Conservation (phyloP, 2,888 invertebrate species). For the Exephanes ischioxanthus region DNA sequence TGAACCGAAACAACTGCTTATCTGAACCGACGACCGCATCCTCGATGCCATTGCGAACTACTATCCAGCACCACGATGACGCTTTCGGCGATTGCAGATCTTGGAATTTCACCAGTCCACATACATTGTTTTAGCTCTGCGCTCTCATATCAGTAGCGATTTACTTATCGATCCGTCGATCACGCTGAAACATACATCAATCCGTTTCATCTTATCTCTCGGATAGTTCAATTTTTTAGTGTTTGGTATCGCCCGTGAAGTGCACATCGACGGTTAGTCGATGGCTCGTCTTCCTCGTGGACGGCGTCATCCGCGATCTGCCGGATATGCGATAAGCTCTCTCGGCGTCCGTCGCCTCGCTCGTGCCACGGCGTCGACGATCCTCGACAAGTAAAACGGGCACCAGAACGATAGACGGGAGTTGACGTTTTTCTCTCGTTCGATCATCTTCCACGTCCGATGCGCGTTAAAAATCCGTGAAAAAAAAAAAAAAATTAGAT, state of each 20-base stretch:
- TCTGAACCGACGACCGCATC: slow-evolving; percentile 67
- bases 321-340: slow-evolving; percentile 64
- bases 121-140: not conserved
- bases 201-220: not conserved
- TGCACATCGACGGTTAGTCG: slow-evolving; percentile 9
- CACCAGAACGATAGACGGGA: slow-evolving; percentile 48
- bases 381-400: slow-evolving; percentile 44
- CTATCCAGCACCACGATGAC: slow-evolving; percentile 44
- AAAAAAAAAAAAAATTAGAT: not conserved
- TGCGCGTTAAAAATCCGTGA: not conserved
- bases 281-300: slow-evolving; percentile 42
- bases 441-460: not conserved
- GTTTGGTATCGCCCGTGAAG: not conserved
- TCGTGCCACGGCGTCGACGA: slow-evolving; percentile 48
- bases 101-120: not conserved
- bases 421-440: slow-evolving; percentile 27
- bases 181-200: not conserved
- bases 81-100: slow-evolving; percentile 36
- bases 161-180: not conserved
- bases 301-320: slow-evolving; percentile 55
- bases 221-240: not conserved
- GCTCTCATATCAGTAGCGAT: not conserved
- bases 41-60: slow-evolving; percentile 47
- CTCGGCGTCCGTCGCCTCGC: slow-evolving; percentile 51
- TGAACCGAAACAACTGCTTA: slow-evolving; percentile 53